Evolutionary conservation across 2,797 vertebrate species (phyloP).

Genomic region (Mormyrops attenuatus): DNA sequence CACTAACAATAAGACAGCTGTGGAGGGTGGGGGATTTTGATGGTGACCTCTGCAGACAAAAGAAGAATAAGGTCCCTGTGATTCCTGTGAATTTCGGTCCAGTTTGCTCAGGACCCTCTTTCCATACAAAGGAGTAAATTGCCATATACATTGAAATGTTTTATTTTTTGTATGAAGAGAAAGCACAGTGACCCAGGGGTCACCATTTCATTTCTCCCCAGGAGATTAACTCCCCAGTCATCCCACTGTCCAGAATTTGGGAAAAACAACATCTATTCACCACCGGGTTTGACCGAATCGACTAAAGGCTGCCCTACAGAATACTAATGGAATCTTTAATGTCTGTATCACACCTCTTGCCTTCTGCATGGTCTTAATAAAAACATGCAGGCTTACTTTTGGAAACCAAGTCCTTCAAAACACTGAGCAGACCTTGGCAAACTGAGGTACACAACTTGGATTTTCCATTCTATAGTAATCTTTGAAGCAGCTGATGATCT

Average conservation of each 20-base stretch:
- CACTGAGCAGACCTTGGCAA: not conserved
- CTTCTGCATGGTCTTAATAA: not conserved
- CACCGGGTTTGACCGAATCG: not conserved
- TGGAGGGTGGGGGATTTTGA: conserved; percentile 9
- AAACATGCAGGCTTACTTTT: not conserved
- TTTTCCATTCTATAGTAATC: not conserved
- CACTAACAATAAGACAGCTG: conserved; percentile 21
- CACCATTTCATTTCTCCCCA: conserved; percentile 21
- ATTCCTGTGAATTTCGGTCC: conserved; percentile 10
- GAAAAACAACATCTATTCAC: conserved; percentile 1
- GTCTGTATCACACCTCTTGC: not conserved
- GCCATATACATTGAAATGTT: conserved; percentile 22
- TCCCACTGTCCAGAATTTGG: conserved; percentile 11
- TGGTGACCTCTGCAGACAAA: conserved; percentile 16
- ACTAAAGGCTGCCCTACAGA: not conserved
- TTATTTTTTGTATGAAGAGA: conserved; percentile 20
- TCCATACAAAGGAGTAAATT: conserved; percentile 25
- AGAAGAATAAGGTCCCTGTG: not conserved
- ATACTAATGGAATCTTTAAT: not conserved
- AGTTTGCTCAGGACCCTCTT: not conserved
- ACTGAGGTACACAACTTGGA: not conserved
- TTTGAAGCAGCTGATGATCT: not conserved
- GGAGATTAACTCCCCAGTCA: conserved; percentile 19
- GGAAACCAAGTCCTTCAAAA: not conserved
- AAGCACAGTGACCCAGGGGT: conserved; percentile 15